Percentiles rank a stretch among this genome's conserved stretches.
phyloP scores from a whole-genome alignment of 2,888 invertebrate species.

The Tetragonula carbonaria region DNA sequence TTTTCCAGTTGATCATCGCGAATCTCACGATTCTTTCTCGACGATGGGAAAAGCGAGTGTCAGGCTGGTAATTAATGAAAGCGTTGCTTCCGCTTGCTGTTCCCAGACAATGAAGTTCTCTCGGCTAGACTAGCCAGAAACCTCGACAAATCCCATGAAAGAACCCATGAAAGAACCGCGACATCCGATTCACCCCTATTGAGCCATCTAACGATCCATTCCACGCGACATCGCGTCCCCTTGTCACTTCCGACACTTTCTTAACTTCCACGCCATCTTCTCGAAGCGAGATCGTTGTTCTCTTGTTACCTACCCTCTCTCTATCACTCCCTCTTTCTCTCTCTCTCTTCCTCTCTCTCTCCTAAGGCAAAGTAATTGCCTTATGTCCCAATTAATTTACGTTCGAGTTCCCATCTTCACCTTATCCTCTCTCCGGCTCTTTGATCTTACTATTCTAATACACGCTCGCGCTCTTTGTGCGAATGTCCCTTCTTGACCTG shows the following conservation, averaged over 20 bases:
- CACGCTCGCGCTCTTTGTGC: conserved; percentile 16
- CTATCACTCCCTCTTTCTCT: background rate
- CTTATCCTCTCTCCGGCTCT: conserved; percentile 59
- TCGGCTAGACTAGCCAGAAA: background rate
- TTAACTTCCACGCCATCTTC: conserved; percentile 42
- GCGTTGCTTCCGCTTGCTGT: background rate
- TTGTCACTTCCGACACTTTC: conserved; percentile 40
- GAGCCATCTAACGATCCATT: conserved; percentile 44
- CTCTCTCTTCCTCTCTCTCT: background rate
- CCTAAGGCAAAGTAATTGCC: conserved; percentile 71
- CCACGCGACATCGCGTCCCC: conserved; percentile 12
- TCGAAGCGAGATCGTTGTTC: conserved; percentile 9
- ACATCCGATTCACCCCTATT: background rate
- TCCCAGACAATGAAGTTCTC: background rate
- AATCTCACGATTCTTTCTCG: background rate
- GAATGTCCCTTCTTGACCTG: conserved; percentile 19
- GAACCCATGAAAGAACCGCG: background rate
- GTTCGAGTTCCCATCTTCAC: conserved; percentile 69
- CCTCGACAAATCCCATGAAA: background rate
- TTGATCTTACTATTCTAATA: conserved; percentile 59
- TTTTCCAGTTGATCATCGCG: background rate
- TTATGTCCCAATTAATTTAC: conserved; percentile 80
- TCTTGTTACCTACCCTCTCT: conserved; percentile 23
- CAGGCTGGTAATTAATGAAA: background rate
- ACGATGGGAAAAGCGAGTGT: too few relatives aligned